Percentiles rank a stretch among this genome's conserved stretches.
These are phyloP conservation scores for Drosophila algonquin DNA, from an alignment of 2,888 invertebrate genomes.

Conservation along the genomic window DNA sequence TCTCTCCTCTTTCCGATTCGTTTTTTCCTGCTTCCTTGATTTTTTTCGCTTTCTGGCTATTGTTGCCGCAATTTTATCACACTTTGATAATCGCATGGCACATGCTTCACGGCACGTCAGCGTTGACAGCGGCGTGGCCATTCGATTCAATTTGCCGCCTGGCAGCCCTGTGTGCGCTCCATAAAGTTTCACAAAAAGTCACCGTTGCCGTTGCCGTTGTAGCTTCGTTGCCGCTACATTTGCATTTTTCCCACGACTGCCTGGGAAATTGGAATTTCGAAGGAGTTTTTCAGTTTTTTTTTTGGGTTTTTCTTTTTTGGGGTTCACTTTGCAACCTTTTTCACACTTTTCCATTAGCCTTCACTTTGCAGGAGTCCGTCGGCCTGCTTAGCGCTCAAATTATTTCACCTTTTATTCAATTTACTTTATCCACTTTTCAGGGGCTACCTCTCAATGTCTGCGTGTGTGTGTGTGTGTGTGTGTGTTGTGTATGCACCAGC, in stretches of 20 bases:
- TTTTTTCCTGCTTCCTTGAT: conserved; percentile 10
- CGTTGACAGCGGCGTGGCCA: conserved; percentile 48
- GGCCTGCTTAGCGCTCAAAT: conserved; percentile 60
- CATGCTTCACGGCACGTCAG: conserved; percentile 69
- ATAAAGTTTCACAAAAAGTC: conserved; percentile 70
- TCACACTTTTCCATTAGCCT: conserved; percentile 56
- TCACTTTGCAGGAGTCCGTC: conserved; percentile 25
- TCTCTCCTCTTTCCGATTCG: not conserved
- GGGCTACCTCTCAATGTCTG: conserved; percentile 13
- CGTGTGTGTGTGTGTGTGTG: conserved; percentile 19
- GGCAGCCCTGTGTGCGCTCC: conserved; percentile 50
- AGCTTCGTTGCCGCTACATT: conserved; percentile 26
- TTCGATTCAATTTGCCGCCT: conserved; percentile 71
- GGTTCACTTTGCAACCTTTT: conserved; percentile 61
- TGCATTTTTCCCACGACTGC: conserved; percentile 37
- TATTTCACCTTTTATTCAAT: conserved; percentile 73
- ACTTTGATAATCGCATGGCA: conserved; percentile 71
- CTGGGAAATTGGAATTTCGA: conserved; percentile 29
- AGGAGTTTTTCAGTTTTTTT: conserved; percentile 12
- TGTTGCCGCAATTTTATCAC: conserved; percentile 70
- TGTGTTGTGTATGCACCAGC: conserved; percentile 35
- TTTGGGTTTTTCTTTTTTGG: conserved; percentile 10
- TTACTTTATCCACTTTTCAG: conserved; percentile 55
- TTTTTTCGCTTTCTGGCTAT: conserved; percentile 34
- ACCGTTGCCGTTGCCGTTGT: conserved; percentile 23